Evolutionary conservation across 1,140 invertebrate species (phyloP), one percentile per base, ranked within the genome.

Genomic region (Drosophila eugracilis): DNA sequence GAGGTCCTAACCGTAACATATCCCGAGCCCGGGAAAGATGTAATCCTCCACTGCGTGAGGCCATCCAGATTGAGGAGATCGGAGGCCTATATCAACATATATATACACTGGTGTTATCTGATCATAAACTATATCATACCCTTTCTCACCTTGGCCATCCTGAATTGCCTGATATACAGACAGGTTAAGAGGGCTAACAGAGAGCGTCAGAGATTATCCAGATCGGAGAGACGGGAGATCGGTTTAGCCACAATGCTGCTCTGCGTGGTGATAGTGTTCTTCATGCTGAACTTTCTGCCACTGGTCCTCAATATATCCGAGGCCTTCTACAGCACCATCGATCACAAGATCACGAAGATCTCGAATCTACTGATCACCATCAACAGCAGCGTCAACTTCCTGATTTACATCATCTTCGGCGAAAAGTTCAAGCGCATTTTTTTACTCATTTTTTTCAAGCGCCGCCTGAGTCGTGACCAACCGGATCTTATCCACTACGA

Each of bases 391-490:
- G 96, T 99, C 30, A 99, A 99, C 92, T 99, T 99, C 91, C 95
- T 99, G 49, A 98, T 99, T 65, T 99, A 99, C 92, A 98, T 98
- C 60, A 97, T 98, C 32, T 98, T 99, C 90, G 98, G 98, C 0
- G 96, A 98, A 88, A 99, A 99, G 90, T 99, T 99, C 92, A 96
- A 98, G 83, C 94, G 96, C 34, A 94, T 97, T 54, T 98, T 98
- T 92, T 92, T 98, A 54, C 94, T 96, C 79, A 94, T 97, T 81
- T 98, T 98, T 92, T 98, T 97, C 91, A 94, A 94, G 41, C 91
- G 92, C 24, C 78, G 92, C 75, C 83, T 91, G 48, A 94, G 94
- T 67, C 90, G 94, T 45, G 95, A 95, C 66, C 94, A 95, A 63
- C 94, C 96, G 55, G 94, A 96, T 91, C 92, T 94, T 77, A 94